Percentiles rank a stretch among this genome's conserved stretches.
Evolutionary conservation across 1,140 invertebrate genomes (phyloP).

Genomic region (Riptortus pedestris): DNA sequence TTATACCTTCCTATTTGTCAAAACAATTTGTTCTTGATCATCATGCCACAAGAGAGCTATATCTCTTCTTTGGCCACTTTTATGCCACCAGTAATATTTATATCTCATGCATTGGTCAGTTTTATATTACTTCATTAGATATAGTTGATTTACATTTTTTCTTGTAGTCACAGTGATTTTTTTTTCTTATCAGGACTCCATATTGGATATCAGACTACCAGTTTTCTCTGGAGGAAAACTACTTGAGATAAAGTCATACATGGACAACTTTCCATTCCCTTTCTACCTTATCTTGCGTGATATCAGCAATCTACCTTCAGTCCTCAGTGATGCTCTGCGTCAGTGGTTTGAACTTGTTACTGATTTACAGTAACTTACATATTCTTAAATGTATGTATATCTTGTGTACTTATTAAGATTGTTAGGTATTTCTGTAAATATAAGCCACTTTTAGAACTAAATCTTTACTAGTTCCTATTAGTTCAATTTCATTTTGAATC

Average conservation of each 20-base stretch:
- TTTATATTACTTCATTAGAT: neutral
- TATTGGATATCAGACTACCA: constrained; percentile 77
- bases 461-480: too few relatives aligned
- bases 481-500: too few relatives aligned
- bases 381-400: too few relatives aligned
- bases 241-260: constrained; percentile 58
- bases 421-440: too few relatives aligned
- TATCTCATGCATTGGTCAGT: too few relatives aligned
- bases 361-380: constrained; percentile 40
- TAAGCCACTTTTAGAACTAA: too few relatives aligned
- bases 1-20: too few relatives aligned
- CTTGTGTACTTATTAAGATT: too few relatives aligned
- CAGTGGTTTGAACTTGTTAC: constrained; percentile 98
- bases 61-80: too few relatives aligned
- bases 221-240: constrained; percentile 55
- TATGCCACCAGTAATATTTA: too few relatives aligned
- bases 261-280: constrained; percentile 96
- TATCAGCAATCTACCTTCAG: constrained; percentile 71
- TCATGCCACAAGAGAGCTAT: too few relatives aligned
- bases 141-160: neutral
- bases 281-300: constrained; percentile 92
- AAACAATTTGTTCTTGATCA: too few relatives aligned
- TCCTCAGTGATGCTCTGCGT: constrained; percentile 87
- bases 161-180: neutral
- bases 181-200: constrained; percentile 55